These are phyloP conservation scores for Chitala chitala DNA, from an alignment of 2,113 vertebrate genomes.

Conservation along the genomic window DNA sequence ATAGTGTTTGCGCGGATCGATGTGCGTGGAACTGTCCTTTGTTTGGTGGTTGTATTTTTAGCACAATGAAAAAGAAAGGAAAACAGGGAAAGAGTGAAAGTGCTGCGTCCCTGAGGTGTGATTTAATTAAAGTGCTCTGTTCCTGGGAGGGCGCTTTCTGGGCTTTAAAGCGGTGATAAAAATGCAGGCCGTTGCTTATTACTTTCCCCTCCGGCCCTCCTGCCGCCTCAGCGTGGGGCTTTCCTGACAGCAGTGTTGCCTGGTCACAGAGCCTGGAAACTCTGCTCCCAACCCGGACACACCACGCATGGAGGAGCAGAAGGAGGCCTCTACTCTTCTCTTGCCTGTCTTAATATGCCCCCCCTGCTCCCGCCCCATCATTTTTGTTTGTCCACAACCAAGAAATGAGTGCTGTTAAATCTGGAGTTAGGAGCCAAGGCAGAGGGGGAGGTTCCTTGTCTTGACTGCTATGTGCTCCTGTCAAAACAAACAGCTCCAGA, in stretches of 20 bases:
- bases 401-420: not conserved
- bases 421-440: not conserved
- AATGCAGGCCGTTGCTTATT: slow-evolving; percentile 4
- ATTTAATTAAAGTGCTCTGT: not conserved
- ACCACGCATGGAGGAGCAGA: no score
- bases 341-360: no score
- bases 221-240: not conserved
- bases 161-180: not conserved
- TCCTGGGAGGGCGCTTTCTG: not conserved
- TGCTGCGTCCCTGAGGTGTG: not conserved
- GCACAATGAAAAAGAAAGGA: not conserved
- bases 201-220: not conserved
- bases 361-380: not conserved
- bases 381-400: not conserved
- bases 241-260: not conserved
- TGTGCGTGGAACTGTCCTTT: not conserved
- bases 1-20: not conserved
- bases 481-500: no score
- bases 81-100: not conserved
- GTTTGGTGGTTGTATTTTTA: not conserved
- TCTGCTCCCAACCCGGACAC: no score
- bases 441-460: not conserved
- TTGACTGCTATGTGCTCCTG: no score
- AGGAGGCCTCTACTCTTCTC: no score
- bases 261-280: no score